Percentiles rank a stretch among this genome's conserved stretches.
Evolutionary conservation across 1,140 invertebrate species (phyloP).

Genomic region (Drosophila bocqueti): DNA sequence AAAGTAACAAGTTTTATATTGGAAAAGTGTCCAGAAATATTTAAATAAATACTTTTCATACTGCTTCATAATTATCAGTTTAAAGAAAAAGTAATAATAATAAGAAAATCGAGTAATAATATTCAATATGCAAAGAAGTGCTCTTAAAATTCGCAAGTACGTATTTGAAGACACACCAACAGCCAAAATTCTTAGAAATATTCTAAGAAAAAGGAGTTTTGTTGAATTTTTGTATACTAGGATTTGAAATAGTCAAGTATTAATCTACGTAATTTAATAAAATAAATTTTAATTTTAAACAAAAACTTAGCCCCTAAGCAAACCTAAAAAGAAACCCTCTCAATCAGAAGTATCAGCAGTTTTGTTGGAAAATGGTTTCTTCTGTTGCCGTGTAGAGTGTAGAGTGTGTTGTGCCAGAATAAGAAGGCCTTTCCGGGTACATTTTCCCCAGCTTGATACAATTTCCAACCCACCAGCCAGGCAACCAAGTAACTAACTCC

Average conservation of each 20-base stretch:
- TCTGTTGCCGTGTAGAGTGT: slow-evolving; percentile 7
- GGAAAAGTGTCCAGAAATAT: neutral
- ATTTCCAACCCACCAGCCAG: neutral
- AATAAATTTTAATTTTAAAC: neutral
- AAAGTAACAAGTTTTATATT: neutral
- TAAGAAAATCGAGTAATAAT: too few relatives aligned
- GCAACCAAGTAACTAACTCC: neutral
- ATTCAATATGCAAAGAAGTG: too few relatives aligned
- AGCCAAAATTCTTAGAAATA: too few relatives aligned
- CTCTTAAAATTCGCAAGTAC: too few relatives aligned
- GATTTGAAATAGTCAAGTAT: neutral
- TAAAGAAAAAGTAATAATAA: too few relatives aligned
- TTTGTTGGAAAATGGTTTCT: neutral
- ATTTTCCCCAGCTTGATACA: neutral
- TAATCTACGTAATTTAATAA: too few relatives aligned
- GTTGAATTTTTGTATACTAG: neutral
- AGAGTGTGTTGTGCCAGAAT: slow-evolving; percentile 9
- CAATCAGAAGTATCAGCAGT: neutral
- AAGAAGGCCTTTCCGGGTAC: neutral
- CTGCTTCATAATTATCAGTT: too few relatives aligned
- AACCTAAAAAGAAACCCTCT: neutral
- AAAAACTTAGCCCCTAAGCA: too few relatives aligned
- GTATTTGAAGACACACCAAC: too few relatives aligned
- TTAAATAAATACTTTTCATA: neutral
- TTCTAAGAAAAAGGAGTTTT: too few relatives aligned